These are phyloP conservation scores for Tychaedon coryphoeus DNA, from an alignment of 2,113 vertebrate genomes.

Conservation along the genomic window DNA sequence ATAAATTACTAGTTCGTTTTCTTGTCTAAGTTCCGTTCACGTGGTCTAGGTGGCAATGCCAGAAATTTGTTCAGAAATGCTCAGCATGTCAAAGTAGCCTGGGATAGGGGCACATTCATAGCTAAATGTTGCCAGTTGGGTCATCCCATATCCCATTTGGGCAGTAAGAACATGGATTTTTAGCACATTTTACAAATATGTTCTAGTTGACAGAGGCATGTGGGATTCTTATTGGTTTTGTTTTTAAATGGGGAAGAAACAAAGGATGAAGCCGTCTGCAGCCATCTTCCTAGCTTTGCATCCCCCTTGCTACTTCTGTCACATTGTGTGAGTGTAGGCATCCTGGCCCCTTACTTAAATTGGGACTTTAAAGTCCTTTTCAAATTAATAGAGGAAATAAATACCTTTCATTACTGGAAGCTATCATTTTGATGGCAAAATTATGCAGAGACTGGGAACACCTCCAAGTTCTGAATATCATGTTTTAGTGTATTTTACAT, in stretches of 20 bases:
- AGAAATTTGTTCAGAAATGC: background rate
- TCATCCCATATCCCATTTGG: background rate
- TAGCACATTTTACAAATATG: background rate
- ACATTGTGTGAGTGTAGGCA: accelerated
- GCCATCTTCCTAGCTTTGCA: background rate
- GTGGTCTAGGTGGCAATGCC: background rate
- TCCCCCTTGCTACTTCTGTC: background rate
- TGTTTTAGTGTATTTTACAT: background rate
- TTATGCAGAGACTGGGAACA: background rate
- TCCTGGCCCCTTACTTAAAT: background rate
- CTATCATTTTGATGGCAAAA: background rate
- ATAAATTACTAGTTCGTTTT: accelerated
- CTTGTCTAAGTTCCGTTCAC: background rate
- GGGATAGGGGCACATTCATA: background rate
- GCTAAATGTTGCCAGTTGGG: background rate
- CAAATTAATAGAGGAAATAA: background rate
- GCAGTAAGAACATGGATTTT: accelerated
- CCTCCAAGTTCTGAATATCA: constrained; percentile 6
- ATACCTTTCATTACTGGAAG: background rate
- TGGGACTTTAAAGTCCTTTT: background rate
- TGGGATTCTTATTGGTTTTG: background rate
- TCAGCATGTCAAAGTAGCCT: background rate
- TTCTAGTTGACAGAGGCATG: background rate
- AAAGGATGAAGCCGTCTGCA: background rate
- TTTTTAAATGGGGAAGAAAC: background rate